phyloP scores from a whole-genome alignment of 2,113 vertebrate genomes.

The Mystacornis crossleyi region DNA sequence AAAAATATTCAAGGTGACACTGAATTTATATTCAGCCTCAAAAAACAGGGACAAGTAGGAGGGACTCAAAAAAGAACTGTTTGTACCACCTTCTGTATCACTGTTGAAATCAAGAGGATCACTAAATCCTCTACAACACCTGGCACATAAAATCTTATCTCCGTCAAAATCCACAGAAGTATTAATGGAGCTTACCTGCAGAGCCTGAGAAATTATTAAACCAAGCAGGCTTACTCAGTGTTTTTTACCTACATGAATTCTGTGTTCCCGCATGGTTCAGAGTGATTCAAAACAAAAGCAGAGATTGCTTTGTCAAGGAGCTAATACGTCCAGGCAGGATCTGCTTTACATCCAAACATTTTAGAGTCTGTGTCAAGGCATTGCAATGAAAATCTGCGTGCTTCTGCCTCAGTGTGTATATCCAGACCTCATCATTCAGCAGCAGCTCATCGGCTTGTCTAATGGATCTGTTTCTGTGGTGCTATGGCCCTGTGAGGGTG shows the following conservation, averaged over 20 bases:
- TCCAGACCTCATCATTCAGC: not conserved
- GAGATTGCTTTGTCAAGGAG: not conserved
- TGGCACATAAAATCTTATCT: not conserved
- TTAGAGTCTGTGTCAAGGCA: not conserved
- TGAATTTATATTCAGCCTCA: not conserved
- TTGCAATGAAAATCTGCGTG: not conserved
- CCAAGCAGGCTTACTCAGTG: not conserved
- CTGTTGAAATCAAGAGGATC: not conserved
- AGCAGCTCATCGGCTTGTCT: not conserved
- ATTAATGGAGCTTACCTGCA: not conserved
- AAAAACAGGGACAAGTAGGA: not conserved
- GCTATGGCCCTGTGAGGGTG: not conserved
- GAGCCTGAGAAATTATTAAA: constrained; percentile 6
- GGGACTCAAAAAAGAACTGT: not conserved
- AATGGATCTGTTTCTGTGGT: not conserved
- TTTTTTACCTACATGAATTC: not conserved
- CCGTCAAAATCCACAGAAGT: not conserved
- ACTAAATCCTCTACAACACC: not conserved
- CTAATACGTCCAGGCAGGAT: not conserved
- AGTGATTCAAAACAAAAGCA: not conserved
- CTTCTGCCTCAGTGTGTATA: not conserved
- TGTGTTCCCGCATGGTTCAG: not conserved
- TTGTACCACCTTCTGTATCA: not conserved
- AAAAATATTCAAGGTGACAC: not conserved
- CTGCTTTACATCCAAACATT: not conserved